These are phyloP conservation scores for Morelia viridis DNA, from an alignment of 2,797 vertebrate species.

Conservation along the genomic window DNA sequence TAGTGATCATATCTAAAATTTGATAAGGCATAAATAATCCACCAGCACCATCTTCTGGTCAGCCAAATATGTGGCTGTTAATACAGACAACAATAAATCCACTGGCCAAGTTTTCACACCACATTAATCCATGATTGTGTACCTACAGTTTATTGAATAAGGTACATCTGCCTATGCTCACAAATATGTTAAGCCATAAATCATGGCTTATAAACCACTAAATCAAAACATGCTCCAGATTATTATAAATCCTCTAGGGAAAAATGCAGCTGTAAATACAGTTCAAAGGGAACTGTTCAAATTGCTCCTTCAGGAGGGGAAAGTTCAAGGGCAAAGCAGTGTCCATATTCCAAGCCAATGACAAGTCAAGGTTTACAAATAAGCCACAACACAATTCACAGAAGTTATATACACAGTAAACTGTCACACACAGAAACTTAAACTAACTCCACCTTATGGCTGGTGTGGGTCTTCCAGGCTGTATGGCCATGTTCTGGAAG, in stretches of 20 bases:
- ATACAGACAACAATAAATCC: neutral
- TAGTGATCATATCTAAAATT: neutral
- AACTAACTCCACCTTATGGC: neutral
- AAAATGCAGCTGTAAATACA: neutral
- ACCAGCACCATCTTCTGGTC: conserved; percentile 8
- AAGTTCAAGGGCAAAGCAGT: neutral
- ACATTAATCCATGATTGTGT: neutral
- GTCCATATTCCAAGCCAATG: neutral
- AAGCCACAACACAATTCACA: neutral
- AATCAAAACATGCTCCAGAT: neutral
- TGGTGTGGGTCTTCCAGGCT: no score
- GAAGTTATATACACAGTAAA: neutral
- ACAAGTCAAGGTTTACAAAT: neutral
- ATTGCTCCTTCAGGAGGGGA: neutral
- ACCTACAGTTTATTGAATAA: neutral
- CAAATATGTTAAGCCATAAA: neutral
- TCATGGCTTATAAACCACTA: neutral
- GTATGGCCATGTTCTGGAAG: no score
- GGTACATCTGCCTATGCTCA: neutral
- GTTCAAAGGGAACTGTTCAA: neutral
- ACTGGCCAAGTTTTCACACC: neutral
- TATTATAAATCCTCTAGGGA: neutral
- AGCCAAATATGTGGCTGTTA: neutral
- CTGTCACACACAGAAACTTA: neutral
- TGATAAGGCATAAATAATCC: neutral